Evolutionary conservation across 2,113 vertebrate genomes (phyloP), one percentile per base, ranked within the genome.

Genomic region (Crocuta crocuta): DNA sequence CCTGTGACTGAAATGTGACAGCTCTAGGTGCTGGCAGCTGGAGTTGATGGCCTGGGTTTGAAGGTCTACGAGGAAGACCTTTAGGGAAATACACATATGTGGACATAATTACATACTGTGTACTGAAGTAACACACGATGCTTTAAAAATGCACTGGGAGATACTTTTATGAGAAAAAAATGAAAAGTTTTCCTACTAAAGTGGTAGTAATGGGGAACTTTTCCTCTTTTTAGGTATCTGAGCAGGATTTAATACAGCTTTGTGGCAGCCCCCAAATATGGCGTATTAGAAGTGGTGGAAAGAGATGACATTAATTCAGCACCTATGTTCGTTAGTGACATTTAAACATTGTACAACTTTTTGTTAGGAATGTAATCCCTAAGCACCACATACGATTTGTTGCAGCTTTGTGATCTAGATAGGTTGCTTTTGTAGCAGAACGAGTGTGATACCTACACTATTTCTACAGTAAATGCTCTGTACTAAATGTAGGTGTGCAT

Each of bases 1-100:
- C 39, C 82, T 93, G 0, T 58, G 84, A 93, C 71, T 96, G 96
- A 94, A 95, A 82, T 88, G 93, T 97, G 92, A 86, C 96, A 94
- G 92, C 84, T 68, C 12, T 58, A 73, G 80, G 74, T 93, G 95
- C 61, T 61, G 50, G 74, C 65, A 80, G 35, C 45, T 68, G 11
- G 39, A 39, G 39, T 39, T 39, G 39, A 39, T 39, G 39, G 39
- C 39, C 39, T 39, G 39, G 39, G 39, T 39, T 82, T 48, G 48
- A 80, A 66, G 84, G 71, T 58, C 87, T 84, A 43, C 74, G 63
- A 92, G 50, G 23, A 43, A 35, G 55, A 50, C 23, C 85, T 82
- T 61, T 16, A 80, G 71, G 84, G 43, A 76, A 89, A 76, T 71
- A 17, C 21, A 76, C n/a, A 21, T 43, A 63, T 1, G 63, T 53